These are phyloP conservation scores for Molanna angustata DNA, from an alignment of 2,888 invertebrate species.

Conservation along the genomic window DNA sequence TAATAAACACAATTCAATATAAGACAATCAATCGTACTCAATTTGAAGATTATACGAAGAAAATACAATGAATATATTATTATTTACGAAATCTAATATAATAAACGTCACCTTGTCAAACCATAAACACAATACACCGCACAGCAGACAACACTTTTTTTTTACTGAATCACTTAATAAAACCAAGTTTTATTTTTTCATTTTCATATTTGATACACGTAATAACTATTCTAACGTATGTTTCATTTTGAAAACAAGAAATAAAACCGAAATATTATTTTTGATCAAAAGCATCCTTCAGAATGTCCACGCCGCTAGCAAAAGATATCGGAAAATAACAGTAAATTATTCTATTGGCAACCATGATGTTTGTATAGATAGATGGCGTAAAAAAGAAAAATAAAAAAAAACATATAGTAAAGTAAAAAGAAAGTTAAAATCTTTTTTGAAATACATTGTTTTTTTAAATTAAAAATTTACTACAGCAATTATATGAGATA, in stretches of 20 bases:
- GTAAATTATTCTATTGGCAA: conserved; percentile 17
- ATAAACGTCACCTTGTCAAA: conserved; percentile 27
- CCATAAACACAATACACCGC: conserved; percentile 26
- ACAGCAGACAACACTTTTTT: conserved; percentile 22
- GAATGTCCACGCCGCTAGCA: conserved; percentile 26
- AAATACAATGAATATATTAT: conserved; percentile 16
- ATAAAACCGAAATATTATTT: conserved; percentile 15
- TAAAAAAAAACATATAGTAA: too few relatives aligned
- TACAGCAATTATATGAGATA: too few relatives aligned
- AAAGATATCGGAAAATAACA: conserved; percentile 26
- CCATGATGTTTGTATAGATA: too few relatives aligned
- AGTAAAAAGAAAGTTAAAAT: too few relatives aligned
- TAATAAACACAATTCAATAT: conserved; percentile 21
- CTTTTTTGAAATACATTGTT: too few relatives aligned
- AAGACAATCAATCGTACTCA: too few relatives aligned
- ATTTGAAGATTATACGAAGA: too few relatives aligned
- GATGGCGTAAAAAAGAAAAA: too few relatives aligned
- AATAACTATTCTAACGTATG: too few relatives aligned
- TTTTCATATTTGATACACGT: too few relatives aligned
- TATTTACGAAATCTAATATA: conserved; percentile 19
- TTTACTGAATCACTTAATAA: conserved; percentile 15
- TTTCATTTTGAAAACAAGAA: conserved; percentile 8
- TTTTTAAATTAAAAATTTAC: too few relatives aligned
- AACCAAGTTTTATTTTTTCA: too few relatives aligned
- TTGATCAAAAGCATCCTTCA: conserved; percentile 3